A percentile compares a stretch with the other conserved stretches of the same genome.
Conservation (phyloP, 2,888 invertebrate species). For the Marasmarcha lunaedactyla region DNA sequence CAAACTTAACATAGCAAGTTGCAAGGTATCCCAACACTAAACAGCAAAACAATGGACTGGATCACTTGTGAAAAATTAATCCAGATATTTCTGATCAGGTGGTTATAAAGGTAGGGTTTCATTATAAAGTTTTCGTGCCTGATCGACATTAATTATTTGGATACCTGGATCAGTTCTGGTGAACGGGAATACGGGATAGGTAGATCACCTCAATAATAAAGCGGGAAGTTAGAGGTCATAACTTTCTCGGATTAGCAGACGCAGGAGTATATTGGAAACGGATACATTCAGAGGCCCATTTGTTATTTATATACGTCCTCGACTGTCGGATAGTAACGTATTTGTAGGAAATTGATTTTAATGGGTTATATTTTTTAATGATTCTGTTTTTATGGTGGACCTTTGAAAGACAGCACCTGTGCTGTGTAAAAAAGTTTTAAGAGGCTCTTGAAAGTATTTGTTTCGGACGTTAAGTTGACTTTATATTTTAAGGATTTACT, state of each 20-base stretch:
- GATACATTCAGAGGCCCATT: too few relatives aligned
- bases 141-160: constrained; percentile 31
- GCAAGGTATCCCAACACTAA: too few relatives aligned
- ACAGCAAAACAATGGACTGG: constrained; percentile 26
- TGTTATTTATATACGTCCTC: too few relatives aligned
- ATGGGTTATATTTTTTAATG: constrained; percentile 3
- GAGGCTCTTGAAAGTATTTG: too few relatives aligned
- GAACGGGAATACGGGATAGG: not conserved
- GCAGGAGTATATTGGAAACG: too few relatives aligned
- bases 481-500: too few relatives aligned
- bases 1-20: too few relatives aligned
- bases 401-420: too few relatives aligned
- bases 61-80: constrained; percentile 37
- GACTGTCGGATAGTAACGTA: too few relatives aligned
- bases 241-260: not conserved
- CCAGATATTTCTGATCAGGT: constrained; percentile 25
- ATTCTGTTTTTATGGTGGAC: not conserved
- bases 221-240: not conserved
- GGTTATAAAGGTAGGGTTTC: constrained; percentile 26
- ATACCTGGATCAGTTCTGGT: constrained; percentile 18
- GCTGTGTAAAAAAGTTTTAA: too few relatives aligned
- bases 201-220: not conserved
- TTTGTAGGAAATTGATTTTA: too few relatives aligned
- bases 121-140: constrained; percentile 26
- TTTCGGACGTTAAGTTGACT: too few relatives aligned